These are phyloP conservation scores for Cryptotermes secundus DNA, from an alignment of 1,140 invertebrate species.

Conservation along the genomic window DNA sequence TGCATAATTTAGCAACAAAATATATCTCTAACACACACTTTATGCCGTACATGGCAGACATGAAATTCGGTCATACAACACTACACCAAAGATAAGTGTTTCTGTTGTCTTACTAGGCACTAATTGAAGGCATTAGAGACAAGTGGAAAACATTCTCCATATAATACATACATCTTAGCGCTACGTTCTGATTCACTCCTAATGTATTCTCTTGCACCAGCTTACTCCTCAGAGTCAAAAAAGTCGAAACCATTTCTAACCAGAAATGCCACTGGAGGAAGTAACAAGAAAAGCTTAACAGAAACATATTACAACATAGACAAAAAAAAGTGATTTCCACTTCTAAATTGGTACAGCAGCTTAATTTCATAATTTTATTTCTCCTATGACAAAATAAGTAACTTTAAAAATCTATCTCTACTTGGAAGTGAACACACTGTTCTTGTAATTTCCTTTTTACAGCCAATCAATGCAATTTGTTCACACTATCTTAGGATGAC, in stretches of 20 bases:
- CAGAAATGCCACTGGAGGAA: background rate
- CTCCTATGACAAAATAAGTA: background rate
- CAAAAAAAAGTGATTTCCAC: background rate
- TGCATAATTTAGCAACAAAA: background rate
- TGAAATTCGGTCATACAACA: background rate
- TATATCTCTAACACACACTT: background rate
- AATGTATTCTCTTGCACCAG: background rate
- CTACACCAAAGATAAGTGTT: background rate
- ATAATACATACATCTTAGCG: background rate
- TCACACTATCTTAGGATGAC: background rate
- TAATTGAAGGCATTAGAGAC: conserved; percentile 17
- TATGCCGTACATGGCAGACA: background rate
- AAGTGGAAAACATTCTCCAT: background rate
- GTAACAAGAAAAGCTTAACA: background rate
- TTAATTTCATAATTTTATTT: conserved; percentile 7
- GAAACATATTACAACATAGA: background rate
- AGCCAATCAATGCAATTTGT: background rate
- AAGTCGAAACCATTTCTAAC: background rate
- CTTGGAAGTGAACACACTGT: background rate
- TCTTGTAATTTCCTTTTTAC: background rate
- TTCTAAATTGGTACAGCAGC: background rate
- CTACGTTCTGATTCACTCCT: background rate
- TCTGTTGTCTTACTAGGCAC: conserved; percentile 2
- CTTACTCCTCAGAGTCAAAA: background rate
- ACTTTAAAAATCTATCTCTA: background rate